phyloP scores from a whole-genome alignment of 2,797 vertebrate species.

The Molossus molossus region DNA sequence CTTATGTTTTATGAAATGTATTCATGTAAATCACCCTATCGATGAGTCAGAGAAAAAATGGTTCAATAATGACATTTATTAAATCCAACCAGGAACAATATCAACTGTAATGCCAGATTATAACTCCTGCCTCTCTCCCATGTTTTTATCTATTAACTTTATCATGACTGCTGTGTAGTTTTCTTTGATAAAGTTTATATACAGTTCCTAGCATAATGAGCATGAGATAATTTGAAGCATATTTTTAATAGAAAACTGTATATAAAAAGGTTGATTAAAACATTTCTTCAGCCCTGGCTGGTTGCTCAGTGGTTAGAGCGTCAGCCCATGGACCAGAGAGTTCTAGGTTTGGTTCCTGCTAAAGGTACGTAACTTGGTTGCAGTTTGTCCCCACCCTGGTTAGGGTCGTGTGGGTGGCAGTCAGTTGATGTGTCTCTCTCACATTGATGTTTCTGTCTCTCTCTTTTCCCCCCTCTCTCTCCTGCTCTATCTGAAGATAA shows the following conservation, averaged over 20 bases:
- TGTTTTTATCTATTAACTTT: not conserved
- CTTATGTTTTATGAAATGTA: not conserved
- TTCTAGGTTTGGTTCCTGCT: no score
- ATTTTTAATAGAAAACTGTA: not conserved
- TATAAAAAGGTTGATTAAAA: not conserved
- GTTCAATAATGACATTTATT: not conserved
- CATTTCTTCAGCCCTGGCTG: not conserved
- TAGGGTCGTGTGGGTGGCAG: no score
- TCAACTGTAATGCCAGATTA: not conserved
- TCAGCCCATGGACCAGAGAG: no score
- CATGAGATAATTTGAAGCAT: not conserved
- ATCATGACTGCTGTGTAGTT: not conserved
- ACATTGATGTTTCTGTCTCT: no score
- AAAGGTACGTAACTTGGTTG: no score
- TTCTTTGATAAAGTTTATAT: conserved; percentile 46
- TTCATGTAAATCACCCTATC: conserved; percentile 4
- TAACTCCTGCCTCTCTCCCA: not conserved
- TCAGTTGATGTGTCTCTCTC: no score
- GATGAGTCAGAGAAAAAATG: conserved; percentile 28
- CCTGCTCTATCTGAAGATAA: no score
- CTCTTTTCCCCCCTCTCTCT: no score
- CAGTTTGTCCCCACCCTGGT: no score
- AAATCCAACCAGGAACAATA: not conserved
- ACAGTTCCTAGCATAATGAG: conserved; percentile 13
- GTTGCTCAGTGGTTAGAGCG: no score